phyloP scores from a whole-genome alignment of 2,113 vertebrate species.

The Hypanus sabinus region DNA sequence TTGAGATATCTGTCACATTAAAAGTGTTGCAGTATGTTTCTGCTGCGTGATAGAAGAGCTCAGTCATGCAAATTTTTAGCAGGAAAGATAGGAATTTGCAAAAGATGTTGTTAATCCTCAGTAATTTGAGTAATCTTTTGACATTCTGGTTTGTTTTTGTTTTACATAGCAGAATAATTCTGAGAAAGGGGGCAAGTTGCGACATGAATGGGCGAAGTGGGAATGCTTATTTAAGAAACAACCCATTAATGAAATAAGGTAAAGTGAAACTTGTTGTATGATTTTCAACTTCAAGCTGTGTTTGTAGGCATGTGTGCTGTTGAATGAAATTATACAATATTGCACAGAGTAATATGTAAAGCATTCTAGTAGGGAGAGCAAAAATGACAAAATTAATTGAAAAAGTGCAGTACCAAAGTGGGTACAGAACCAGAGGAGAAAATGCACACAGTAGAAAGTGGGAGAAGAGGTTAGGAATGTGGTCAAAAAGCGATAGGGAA shows the following conservation, averaged over 20 bases:
- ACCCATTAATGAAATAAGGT: conserved; percentile 66
- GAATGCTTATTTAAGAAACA: conserved; percentile 50
- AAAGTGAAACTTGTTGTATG: not conserved
- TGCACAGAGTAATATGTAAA: too few relatives aligned
- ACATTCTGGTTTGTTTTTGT: not conserved
- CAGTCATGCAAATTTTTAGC: too few relatives aligned
- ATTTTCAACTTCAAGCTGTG: not conserved
- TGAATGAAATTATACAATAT: not conserved
- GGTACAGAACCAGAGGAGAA: too few relatives aligned
- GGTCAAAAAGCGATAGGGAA: too few relatives aligned
- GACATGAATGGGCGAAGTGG: conserved; percentile 67
- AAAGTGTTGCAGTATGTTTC: not conserved
- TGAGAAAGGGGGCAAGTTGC: conserved; percentile 48
- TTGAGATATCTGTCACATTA: not conserved
- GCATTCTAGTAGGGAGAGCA: too few relatives aligned
- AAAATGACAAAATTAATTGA: too few relatives aligned
- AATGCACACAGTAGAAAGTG: too few relatives aligned
- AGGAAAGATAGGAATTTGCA: too few relatives aligned
- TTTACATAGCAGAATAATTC: conserved; percentile 47
- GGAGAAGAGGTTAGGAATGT: too few relatives aligned
- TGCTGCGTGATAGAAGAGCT: too few relatives aligned
- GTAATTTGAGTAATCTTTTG: not conserved
- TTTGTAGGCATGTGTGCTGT: not conserved
- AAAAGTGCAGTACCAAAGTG: too few relatives aligned
- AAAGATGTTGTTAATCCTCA: too few relatives aligned